These are phyloP conservation scores for Didymodactylos carnosus DNA, from an alignment of 2,888 invertebrate species.

Conservation along the genomic window DNA sequence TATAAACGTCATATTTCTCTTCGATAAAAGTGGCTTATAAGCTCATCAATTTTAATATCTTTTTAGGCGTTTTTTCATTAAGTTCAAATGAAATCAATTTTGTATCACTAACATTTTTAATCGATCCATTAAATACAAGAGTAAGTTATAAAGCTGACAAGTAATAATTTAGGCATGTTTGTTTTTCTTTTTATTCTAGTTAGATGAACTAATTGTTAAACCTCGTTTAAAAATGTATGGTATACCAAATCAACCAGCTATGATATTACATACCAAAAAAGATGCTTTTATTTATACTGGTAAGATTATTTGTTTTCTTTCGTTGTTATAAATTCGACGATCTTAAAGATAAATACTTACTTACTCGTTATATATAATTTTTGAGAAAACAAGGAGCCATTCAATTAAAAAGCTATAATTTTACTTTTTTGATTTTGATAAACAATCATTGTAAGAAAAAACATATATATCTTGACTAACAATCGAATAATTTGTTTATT, in stretches of 20 bases:
- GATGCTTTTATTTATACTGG: not conserved
- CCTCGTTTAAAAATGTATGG: not conserved
- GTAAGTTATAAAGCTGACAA: not conserved
- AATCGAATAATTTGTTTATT: too few relatives aligned
- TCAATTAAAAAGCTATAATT: too few relatives aligned
- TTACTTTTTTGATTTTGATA: too few relatives aligned
- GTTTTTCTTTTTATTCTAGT: not conserved
- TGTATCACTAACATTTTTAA: not conserved
- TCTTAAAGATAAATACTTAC: too few relatives aligned
- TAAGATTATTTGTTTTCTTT: not conserved
- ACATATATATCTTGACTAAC: too few relatives aligned
- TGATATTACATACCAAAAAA: not conserved
- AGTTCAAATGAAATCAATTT: not conserved
- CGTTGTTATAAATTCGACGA: too few relatives aligned
- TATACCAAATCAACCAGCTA: not conserved
- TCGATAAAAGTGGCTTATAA: too few relatives aligned
- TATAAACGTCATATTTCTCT: not conserved
- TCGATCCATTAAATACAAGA: not conserved
- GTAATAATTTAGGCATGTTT: not conserved
- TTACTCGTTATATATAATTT: too few relatives aligned
- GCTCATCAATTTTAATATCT: not conserved
- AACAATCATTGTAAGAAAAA: too few relatives aligned
- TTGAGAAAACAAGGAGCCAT: too few relatives aligned
- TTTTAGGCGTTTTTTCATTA: not conserved
- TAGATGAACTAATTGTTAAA: not conserved